phyloP scores from a whole-genome alignment of 2,888 invertebrate genomes.

The Pollenia amentaria region DNA sequence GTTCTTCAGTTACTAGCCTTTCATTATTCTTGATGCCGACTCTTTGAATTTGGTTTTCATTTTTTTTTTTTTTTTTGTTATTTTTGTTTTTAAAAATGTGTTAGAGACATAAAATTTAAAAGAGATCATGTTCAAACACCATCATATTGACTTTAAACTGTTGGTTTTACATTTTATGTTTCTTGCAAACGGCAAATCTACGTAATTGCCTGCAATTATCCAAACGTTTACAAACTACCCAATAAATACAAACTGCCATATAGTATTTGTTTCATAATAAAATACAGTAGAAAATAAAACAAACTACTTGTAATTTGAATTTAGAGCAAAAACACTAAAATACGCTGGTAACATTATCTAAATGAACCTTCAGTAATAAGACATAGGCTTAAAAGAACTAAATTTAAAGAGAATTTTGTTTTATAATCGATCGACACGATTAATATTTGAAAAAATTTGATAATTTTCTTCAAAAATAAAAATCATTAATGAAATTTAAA shows the following conservation, averaged over 20 bases:
- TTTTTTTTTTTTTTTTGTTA: not conserved
- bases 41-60: constrained; percentile 4
- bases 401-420: not conserved
- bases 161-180: constrained; percentile 10
- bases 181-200: constrained; percentile 15
- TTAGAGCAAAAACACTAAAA: constrained; percentile 30
- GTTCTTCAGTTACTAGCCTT: constrained; percentile 34
- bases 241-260: constrained; percentile 37
- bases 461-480: too few species aligned
- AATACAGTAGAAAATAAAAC: constrained; percentile 43
- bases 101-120: constrained; percentile 55
- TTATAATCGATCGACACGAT: too few species aligned
- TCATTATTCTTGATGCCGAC: constrained; percentile 64
- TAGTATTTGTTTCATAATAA: not conserved
- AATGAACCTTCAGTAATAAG: not conserved
- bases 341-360: constrained; percentile 8
- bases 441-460: too few species aligned
- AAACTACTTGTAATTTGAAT: constrained; percentile 39
- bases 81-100: not conserved
- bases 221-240: constrained; percentile 61
- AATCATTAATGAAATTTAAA: too few species aligned
- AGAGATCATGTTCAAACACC: constrained; percentile 58
- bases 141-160: constrained; percentile 22
- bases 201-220: constrained; percentile 53
- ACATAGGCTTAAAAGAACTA: constrained; percentile 2